Evolutionary conservation across 2,888 invertebrate species (phyloP), one percentile per base, ranked within the genome.

Genomic region (Drosophila antonietae): DNA sequence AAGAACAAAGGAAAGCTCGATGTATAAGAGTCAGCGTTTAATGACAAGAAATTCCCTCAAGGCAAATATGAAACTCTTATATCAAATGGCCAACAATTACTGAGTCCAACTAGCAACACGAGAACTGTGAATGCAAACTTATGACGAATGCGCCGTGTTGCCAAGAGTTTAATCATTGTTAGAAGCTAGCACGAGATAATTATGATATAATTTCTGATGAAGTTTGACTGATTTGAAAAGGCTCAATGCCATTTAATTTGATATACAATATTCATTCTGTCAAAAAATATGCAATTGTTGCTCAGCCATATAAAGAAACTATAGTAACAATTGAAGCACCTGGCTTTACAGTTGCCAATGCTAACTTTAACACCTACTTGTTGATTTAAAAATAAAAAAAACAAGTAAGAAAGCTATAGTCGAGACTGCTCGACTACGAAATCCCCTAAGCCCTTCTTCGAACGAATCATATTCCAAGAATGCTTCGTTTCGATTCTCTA

Each of bases 361-460:
- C 70, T 72, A 73, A 71, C 55, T 79, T 82, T 85, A 46, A 53
- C 88, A 89, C 86, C 73, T 75, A 60, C 57, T 62, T 66, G 53
- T 44, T 23, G 47, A 67, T 43, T 57, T n/a, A 14, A 14, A 23
- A 47, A 47, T 47, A 23, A n/a, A n/a, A n/a, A n/a, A n/a, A n/a
- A n/a, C n/a, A n/a, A n/a, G n/a, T n/a, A n/a, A n/a, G n/a, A n/a
- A n/a, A n/a, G n/a, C n/a, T n/a, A n/a, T n/a, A n/a, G n/a, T n/a
- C n/a, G n/a, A n/a, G n/a, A n/a, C n/a, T n/a, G n/a, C n/a, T n/a
- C n/a, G n/a, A n/a, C n/a, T n/a, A n/a, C n/a, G n/a, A n/a, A n/a
- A n/a, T n/a, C n/a, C n/a, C n/a, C n/a, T n/a, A n/a, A n/a, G n/a
- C n/a, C n/a, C n/a, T n/a, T n/a, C n/a, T n/a, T n/a, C n/a, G n/a